phyloP scores from a whole-genome alignment of 2,113 vertebrate genomes.

The Clarias magur region DNA sequence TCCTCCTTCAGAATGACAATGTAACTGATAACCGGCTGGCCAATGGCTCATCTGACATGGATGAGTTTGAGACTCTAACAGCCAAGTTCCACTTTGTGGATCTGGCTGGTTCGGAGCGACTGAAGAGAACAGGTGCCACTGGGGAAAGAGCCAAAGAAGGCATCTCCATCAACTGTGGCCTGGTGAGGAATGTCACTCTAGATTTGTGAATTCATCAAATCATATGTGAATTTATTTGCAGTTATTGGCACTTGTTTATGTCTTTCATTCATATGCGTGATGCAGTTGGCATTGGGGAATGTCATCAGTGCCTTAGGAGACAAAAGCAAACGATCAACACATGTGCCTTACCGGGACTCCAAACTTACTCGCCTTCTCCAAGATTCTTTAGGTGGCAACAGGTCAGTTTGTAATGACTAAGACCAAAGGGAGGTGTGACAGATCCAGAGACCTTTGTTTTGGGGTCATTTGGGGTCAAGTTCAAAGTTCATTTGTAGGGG shows the following conservation, averaged over 20 bases:
- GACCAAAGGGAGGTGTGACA: background rate
- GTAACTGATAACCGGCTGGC: slow-evolving; percentile 85
- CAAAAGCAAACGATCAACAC: slow-evolving; percentile 87
- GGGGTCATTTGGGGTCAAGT: background rate
- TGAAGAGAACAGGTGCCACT: slow-evolving; percentile 95
- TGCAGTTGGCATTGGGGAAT: slow-evolving; percentile 91
- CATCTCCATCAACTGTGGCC: slow-evolving; percentile 98
- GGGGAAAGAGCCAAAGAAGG: slow-evolving; percentile 95
- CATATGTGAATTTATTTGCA: background rate
- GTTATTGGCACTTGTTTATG: background rate
- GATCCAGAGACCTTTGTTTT: background rate
- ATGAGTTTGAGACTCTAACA: slow-evolving; percentile 94
- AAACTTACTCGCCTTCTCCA: slow-evolving; percentile 94
- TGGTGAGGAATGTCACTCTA: slow-evolving; percentile 75
- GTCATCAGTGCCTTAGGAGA: slow-evolving; percentile 97
- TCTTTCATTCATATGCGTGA: slow-evolving; percentile 21
- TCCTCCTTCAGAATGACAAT: slow-evolving; percentile 73
- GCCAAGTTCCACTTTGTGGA: slow-evolving; percentile 99
- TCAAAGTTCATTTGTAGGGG: background rate
- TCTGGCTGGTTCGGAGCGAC: slow-evolving; percentile 91
- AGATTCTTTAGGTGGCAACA: slow-evolving; percentile 95
- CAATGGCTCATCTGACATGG: slow-evolving; percentile 85
- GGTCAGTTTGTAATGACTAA: slow-evolving; percentile 68
- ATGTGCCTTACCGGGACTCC: slow-evolving; percentile 96
- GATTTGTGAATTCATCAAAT: background rate